Evolutionary conservation across 2,888 invertebrate species (phyloP), one percentile per base, ranked within the genome.

Genomic region (Neria commutata): DNA sequence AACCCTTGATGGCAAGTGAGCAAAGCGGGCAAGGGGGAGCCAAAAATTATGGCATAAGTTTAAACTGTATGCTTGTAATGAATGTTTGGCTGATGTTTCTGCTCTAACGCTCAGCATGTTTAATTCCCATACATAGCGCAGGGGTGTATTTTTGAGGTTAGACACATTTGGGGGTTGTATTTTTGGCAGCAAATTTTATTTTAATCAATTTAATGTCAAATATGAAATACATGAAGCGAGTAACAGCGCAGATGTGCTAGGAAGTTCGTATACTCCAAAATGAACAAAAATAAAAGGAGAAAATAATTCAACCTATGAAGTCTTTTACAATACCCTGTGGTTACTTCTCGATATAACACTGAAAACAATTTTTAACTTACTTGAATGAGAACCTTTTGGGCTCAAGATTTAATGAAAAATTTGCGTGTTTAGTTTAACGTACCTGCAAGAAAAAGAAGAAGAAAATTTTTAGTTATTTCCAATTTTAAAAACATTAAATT

Each of bases 401-500:
- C n/a, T n/a, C 29, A 48, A 60, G 49, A 60, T 19, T 58, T 51
- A 29, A 37, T 58, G 57, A n/a, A 24, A 65, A 45, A 24, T 19
- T 19, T 23, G n/a, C n/a, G n/a, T n/a, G n/a, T n/a, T n/a, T n/a
- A n/a, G 21, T 17, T 46, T 19, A 70, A 70, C 70, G 71, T 67
- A 70, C 70, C 70, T 70, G 70, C 67, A 71, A 70, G 61, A 49
- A 69, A 23, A 63, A 49, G 46, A 67, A 59, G 45, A 54, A 34
- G 58, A 60, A 48, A 58, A 69, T 70, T 60, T 66, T 71, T 67
- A 71, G 70, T 45, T 70, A n/a, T n/a, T n/a, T n/a, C n/a, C n/a
- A n/a, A n/a, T n/a, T n/a, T n/a, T n/a, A n/a, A n/a, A n/a, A n/a
- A n/a, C n/a, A n/a, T n/a, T n/a, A n/a, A n/a, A n/a, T n/a, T n/a